Evolutionary conservation across 2,797 vertebrate species (phyloP), one percentile per base, ranked within the genome.

Genomic region (Malacoctenus gilli): DNA sequence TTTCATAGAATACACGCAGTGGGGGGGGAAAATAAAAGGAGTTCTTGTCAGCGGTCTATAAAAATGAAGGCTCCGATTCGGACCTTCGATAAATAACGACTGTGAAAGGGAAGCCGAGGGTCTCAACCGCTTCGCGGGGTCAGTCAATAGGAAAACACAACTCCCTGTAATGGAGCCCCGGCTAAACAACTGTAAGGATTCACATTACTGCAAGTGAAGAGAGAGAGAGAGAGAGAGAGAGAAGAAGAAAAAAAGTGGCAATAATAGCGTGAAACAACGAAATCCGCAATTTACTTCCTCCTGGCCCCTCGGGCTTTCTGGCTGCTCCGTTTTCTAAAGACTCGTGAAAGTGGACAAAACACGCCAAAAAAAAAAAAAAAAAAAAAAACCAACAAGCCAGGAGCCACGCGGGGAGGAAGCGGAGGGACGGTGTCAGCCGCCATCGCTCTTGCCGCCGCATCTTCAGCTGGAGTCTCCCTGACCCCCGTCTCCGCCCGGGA

Each of bases 371-470:
- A 32, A 6, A 14, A 11, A 16, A 25, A 54, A 22, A n/a, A 51
- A 48, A 39, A 49, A 39, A 28, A 59, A 36, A 2, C 31, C 46
- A 52, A 67, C 70, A 66, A 77, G 82, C 79, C 82, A 77, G 72
- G 56, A 80, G 79, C 82, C 75, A 85, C 72, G 72, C 59, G 76
- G n/a, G 82, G 85, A 87, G 76, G 78, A 84, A 87, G 87, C 81
- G 82, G 82, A 88, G 84, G 86, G 87, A 83, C 85, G 77, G 42
- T 64, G 71, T 75, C 77, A 66, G 59, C 68, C 75, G 72, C 82
- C 86, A 90, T 90, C 83, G 61, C 81, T 89, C 85, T 88, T 70
- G 48, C 83, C 76, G 77, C 87, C 84, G 74, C 56, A 59, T 84
- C 83, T 87, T 70, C 8, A 81, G 84, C 82, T 67, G 53, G 54